These are phyloP conservation scores for Argya squamiceps DNA, from an alignment of 2,797 vertebrate genomes.

Conservation along the genomic window DNA sequence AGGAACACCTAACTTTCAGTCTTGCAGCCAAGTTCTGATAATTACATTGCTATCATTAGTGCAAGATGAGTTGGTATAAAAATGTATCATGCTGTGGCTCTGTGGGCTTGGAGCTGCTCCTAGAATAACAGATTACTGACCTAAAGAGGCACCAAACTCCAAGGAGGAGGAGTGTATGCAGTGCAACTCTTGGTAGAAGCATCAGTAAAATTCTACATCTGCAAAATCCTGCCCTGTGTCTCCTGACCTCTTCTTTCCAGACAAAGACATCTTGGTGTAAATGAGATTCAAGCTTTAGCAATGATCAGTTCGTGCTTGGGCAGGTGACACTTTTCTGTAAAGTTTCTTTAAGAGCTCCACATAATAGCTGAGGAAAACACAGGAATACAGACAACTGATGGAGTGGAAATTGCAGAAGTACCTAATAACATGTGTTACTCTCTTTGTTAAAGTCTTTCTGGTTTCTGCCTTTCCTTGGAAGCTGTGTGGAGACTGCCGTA, in stretches of 20 bases:
- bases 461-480: neutral
- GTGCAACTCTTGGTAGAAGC: neutral
- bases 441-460: neutral
- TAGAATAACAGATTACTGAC: neutral
- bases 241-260: neutral
- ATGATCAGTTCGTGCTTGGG: neutral
- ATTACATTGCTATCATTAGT: neutral
- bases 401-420: neutral
- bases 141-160: neutral
- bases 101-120: neutral
- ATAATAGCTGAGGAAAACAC: neutral
- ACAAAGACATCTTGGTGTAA: neutral
- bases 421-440: rapidly evolving
- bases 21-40: neutral
- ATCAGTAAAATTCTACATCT: neutral
- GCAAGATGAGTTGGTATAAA: neutral
- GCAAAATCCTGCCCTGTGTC: neutral
- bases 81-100: rapidly evolving
- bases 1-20: neutral
- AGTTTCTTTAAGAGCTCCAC: neutral
- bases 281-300: neutral
- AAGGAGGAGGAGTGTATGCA: neutral
- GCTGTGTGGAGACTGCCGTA: neutral
- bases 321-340: neutral
- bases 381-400: neutral